phyloP scores from a whole-genome alignment of 1,140 invertebrate species.

The Galleria mellonella region DNA sequence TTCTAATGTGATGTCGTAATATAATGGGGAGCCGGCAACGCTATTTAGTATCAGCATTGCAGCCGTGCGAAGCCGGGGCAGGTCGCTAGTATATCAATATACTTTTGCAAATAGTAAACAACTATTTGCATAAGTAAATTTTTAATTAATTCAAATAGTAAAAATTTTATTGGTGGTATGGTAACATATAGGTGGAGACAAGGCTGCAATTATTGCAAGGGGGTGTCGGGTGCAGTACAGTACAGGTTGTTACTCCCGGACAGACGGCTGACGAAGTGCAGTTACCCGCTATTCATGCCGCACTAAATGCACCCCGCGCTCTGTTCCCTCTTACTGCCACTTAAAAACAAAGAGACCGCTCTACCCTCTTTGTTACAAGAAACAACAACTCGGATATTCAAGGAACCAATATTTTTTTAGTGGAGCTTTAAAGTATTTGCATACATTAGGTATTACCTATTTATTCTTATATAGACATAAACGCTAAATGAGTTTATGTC shows the following conservation, averaged over 20 bases:
- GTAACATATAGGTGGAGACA: conserved; percentile 23
- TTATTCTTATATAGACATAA: too few species aligned
- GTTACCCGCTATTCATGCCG: conserved; percentile 51
- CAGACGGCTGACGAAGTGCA: conserved; percentile 61
- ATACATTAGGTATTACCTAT: too few species aligned
- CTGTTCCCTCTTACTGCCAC: conserved; percentile 36
- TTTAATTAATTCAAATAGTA: too few species aligned
- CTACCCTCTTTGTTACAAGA: conserved; percentile 66
- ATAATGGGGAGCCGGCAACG: too few species aligned
- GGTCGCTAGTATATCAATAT: too few species aligned
- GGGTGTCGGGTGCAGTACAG: conserved; percentile 26
- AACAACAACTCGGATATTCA: conserved; percentile 44
- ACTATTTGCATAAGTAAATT: too few species aligned
- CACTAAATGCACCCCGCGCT: conserved; percentile 44
- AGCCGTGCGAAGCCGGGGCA: too few species aligned
- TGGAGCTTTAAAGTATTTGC: conserved; percentile 40
- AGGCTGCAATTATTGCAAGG: conserved; percentile 15
- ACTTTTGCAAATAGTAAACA: too few species aligned
- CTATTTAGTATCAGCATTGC: too few species aligned
- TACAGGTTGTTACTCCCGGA: conserved; percentile 58
- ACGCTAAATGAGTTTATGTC: too few species aligned
- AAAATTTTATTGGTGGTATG: conserved; percentile 3
- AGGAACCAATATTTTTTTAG: conserved; percentile 50
- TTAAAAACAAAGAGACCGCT: conserved; percentile 69
- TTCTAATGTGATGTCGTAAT: too few species aligned